Conservation (phyloP, 2,113 vertebrate genomes). For the Choloepus hoffmanni region DNA sequence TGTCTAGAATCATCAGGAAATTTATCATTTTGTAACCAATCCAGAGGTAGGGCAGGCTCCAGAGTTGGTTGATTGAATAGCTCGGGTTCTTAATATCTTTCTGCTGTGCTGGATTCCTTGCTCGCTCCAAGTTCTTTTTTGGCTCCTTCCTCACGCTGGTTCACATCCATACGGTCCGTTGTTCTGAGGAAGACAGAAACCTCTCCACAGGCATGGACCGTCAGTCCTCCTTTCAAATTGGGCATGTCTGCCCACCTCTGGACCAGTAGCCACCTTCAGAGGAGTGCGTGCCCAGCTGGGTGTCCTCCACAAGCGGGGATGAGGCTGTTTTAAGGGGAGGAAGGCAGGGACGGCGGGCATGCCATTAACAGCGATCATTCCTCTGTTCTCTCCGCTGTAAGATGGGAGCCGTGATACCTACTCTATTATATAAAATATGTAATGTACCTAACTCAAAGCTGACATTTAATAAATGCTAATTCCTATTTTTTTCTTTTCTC, state of each 20-base stretch:
- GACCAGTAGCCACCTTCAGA: not conserved
- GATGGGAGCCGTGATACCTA: not conserved
- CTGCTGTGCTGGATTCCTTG: not conserved
- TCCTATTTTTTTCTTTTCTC: not conserved
- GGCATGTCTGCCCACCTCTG: not conserved
- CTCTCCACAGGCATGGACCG: not conserved
- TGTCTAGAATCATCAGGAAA: constrained; percentile 51
- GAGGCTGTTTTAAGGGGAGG: not conserved
- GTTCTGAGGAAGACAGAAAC: not conserved
- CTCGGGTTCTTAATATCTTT: not conserved
- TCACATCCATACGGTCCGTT: not conserved
- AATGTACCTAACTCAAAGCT: not conserved
- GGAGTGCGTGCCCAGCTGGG: not conserved
- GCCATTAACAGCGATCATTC: not conserved
- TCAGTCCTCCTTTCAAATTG: not conserved
- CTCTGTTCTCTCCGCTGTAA: not conserved
- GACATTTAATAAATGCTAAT: constrained; percentile 60
- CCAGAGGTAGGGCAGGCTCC: not conserved
- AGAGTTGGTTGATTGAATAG: not conserved
- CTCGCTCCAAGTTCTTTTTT: not conserved
- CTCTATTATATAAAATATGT: not conserved
- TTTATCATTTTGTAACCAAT: not conserved
- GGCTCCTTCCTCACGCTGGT: not conserved
- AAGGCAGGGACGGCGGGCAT: not conserved
- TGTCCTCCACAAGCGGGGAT: not conserved